phyloP scores from a whole-genome alignment of 1,140 invertebrate genomes.

The Diprion similis region DNA sequence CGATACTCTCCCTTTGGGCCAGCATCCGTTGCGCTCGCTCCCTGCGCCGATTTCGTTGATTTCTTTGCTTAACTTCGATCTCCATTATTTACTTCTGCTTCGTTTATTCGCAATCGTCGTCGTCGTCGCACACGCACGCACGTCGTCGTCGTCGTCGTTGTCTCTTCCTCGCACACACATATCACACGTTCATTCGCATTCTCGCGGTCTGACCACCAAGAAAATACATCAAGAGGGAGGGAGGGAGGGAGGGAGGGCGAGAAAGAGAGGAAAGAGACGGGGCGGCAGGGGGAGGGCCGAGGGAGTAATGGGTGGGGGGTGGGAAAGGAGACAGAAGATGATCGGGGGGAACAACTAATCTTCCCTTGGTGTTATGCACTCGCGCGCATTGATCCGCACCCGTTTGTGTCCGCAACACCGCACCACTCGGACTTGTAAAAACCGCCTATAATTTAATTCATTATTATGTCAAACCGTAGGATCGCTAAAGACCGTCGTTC shows the following conservation, averaged over 20 bases:
- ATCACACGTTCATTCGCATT: conserved; percentile 7
- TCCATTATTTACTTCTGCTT: conserved; percentile 68
- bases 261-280: neutral
- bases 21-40: conserved; percentile 86
- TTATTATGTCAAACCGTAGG: conserved; percentile 52
- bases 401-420: conserved; percentile 55
- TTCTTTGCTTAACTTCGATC: conserved; percentile 78
- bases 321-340: conserved; percentile 3
- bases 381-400: conserved; percentile 28
- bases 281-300: neutral
- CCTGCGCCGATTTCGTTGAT: conserved; percentile 82
- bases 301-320: neutral
- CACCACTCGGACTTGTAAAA: conserved; percentile 54
- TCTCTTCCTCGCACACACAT: neutral
- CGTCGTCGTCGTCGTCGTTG: neutral
- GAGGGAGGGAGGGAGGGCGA: neutral
- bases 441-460: conserved; percentile 51
- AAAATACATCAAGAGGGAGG: neutral
- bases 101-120: conserved; percentile 17
- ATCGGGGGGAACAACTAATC: neutral
- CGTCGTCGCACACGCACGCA: conserved; percentile 38
- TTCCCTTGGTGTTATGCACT: neutral
- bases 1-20: conserved; percentile 76
- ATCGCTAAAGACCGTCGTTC: conserved; percentile 61
- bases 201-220: conserved; percentile 2